These are phyloP conservation scores for Polypedilum pembai DNA, from an alignment of 1,140 invertebrate species.

Conservation along the genomic window DNA sequence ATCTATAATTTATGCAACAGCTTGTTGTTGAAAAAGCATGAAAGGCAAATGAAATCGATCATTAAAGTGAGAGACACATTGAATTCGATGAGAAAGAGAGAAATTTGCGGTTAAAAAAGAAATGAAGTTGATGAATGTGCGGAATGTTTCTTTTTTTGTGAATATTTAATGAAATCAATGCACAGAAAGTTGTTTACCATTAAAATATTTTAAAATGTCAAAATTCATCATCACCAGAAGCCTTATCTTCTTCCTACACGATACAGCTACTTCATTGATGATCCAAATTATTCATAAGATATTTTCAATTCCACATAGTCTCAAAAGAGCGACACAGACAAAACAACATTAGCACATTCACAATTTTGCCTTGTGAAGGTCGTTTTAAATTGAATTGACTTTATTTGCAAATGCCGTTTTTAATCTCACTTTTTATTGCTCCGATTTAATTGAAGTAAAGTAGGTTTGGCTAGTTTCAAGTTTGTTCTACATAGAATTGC, in stretches of 20 bases:
- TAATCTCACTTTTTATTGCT: neutral
- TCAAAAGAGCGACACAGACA: neutral
- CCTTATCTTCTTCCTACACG: neutral
- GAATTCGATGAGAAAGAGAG: no score
- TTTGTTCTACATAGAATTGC: no score
- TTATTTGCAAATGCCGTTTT: neutral
- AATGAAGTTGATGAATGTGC: no score
- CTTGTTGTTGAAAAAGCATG: no score
- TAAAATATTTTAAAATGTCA: neutral
- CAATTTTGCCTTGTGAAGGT: constrained; percentile 20
- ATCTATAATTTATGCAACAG: no score
- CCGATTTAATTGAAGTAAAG: no score
- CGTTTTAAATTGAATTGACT: neutral
- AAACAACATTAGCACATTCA: neutral
- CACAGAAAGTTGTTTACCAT: neutral
- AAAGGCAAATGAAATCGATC: no score
- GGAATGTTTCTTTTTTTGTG: neutral
- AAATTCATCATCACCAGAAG: neutral
- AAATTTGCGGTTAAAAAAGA: no score
- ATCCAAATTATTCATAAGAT: no score
- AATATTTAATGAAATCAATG: neutral
- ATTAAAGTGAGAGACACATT: no score
- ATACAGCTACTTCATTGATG: neutral
- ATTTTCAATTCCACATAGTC: neutral
- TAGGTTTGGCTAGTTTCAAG: no score